A percentile compares a stretch with the other conserved stretches of the same genome.
These are phyloP conservation scores for Drosophila prosaltans DNA, from an alignment of 1,140 invertebrate species.

Conservation along the genomic window DNA sequence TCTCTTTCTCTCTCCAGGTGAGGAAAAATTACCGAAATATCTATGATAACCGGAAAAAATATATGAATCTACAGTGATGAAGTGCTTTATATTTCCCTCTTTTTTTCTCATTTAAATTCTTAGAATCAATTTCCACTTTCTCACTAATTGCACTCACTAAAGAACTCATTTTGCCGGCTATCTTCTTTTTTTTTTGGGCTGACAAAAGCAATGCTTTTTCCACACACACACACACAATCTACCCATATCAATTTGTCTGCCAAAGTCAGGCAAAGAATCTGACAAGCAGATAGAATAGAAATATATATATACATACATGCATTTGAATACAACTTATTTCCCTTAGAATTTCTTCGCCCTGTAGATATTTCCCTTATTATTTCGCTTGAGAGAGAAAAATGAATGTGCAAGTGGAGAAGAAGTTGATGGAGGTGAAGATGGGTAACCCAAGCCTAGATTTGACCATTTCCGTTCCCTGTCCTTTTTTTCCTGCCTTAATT, in stretches of 20 bases:
- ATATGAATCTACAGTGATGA: not conserved
- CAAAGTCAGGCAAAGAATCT: conserved; percentile 48
- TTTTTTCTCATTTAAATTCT: no score
- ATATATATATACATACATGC: conserved; percentile 32
- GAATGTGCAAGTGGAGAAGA: conserved; percentile 48
- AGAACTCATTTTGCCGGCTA: conserved; percentile 3
- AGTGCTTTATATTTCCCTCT: not conserved
- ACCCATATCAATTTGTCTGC: conserved; percentile 54
- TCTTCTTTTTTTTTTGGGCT: not conserved
- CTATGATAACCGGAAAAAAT: not conserved
- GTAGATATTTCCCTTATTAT: conserved; percentile 66
- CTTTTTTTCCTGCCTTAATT: conserved; percentile 63
- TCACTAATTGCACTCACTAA: conserved; percentile 1
- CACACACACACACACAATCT: no score
- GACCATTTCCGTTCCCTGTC: not conserved
- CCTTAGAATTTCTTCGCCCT: conserved; percentile 35
- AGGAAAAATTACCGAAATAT: not conserved
- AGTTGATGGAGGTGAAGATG: conserved; percentile 9
- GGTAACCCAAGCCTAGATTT: conserved; percentile 21
- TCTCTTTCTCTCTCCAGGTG: no score
- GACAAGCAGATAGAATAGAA: conserved; percentile 33
- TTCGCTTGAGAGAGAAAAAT: conserved; percentile 23
- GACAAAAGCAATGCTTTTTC: conserved; percentile 5
- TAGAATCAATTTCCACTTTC: conserved; percentile 11
- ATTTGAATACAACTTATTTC: conserved; percentile 59